Evolutionary conservation across 2,888 invertebrate species (phyloP).

Genomic region (Ethmia dodecea): DNA sequence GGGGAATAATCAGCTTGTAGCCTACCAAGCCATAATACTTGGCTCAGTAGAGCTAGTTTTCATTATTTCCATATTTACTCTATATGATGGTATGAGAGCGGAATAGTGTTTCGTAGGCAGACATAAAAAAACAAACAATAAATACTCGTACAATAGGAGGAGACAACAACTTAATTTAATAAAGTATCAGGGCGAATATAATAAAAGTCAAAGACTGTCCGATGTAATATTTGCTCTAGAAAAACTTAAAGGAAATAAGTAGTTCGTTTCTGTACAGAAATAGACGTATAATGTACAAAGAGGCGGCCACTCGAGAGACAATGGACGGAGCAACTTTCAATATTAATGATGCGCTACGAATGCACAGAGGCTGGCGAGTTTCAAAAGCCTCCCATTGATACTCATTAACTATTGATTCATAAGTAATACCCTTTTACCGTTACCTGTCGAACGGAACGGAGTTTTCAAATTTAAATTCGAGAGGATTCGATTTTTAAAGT

Average conservation of each 20-base stretch:
- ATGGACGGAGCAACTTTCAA: conserved; percentile 67
- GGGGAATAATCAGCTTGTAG: too few species aligned
- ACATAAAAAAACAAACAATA: too few species aligned
- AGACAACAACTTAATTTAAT: not conserved
- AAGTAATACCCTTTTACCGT: conserved; percentile 72
- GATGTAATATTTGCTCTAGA: conserved; percentile 45
- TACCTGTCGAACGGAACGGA: conserved; percentile 39
- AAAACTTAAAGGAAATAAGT: conserved; percentile 68
- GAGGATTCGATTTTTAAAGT: conserved; percentile 43
- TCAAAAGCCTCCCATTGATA: conserved; percentile 71
- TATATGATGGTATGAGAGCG: too few species aligned
- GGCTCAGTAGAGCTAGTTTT: too few species aligned
- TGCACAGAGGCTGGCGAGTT: conserved; percentile 62
- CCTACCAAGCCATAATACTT: too few species aligned
- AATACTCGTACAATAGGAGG: too few species aligned
- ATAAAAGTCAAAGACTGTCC: conserved; percentile 21
- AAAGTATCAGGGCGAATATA: conserved; percentile 14
- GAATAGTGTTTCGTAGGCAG: too few species aligned
- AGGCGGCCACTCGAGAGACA: conserved; percentile 64
- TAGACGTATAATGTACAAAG: conserved; percentile 63
- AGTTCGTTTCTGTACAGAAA: conserved; percentile 52
- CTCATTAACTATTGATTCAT: conserved; percentile 77
- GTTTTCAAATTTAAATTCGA: conserved; percentile 68
- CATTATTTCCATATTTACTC: too few species aligned
- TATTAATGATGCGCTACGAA: conserved; percentile 73